phyloP scores from a whole-genome alignment of 1,140 invertebrate species.

The Drosophila insularis region DNA sequence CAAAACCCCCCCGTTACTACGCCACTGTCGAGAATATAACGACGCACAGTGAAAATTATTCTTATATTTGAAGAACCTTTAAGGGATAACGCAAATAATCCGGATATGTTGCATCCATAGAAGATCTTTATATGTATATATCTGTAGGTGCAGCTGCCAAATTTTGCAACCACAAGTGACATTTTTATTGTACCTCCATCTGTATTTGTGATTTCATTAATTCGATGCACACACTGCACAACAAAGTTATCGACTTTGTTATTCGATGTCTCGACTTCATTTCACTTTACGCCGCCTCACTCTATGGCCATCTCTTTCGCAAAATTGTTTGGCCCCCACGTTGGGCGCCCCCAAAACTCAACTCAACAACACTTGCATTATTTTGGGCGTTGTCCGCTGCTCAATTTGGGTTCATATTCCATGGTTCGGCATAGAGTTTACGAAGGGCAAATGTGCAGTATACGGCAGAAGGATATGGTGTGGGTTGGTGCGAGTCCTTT shows the following conservation, averaged over 20 bases:
- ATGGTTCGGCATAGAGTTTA: background rate
- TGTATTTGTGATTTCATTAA: slow-evolving; percentile 69
- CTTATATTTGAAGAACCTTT: too few relatives aligned
- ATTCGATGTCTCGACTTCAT: background rate
- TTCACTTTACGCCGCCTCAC: background rate
- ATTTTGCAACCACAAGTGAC: too few relatives aligned
- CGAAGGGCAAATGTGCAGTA: too few relatives aligned
- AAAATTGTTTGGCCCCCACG: background rate
- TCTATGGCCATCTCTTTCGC: slow-evolving; percentile 7
- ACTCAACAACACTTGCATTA: slow-evolving; percentile 32
- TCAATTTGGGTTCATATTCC: background rate
- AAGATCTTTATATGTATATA: too few relatives aligned
- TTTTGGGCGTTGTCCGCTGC: slow-evolving; percentile 45
- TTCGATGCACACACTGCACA: slow-evolving; percentile 62
- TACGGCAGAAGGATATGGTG: background rate
- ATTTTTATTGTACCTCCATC: too few relatives aligned
- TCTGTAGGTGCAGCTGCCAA: too few relatives aligned
- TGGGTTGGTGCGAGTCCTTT: background rate
- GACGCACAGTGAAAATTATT: too few relatives aligned
- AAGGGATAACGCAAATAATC: too few relatives aligned
- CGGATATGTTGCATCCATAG: too few relatives aligned
- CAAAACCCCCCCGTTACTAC: too few relatives aligned
- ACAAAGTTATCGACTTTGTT: slow-evolving; percentile 21
- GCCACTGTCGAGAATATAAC: too few relatives aligned
- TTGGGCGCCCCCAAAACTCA: background rate